Percentiles rank a stretch among this genome's conserved stretches.
phyloP scores from a whole-genome alignment of 2,797 vertebrate genomes.

The Okamejei kenojei region DNA sequence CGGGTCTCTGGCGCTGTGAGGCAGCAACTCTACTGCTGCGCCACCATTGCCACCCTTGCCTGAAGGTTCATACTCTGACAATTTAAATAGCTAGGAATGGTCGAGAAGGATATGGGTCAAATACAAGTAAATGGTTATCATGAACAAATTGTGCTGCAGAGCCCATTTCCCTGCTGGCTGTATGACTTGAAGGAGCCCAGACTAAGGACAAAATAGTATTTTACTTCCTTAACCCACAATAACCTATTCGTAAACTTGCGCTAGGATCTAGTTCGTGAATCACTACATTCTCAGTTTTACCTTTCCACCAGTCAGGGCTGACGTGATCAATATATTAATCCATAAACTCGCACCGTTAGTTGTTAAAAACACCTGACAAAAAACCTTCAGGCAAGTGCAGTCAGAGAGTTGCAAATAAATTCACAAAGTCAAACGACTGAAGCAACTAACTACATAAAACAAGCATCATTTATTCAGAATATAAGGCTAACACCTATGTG shows the following conservation, averaged over 20 bases:
- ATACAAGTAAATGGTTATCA: no score
- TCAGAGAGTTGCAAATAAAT: not conserved
- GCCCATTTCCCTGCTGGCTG: no score
- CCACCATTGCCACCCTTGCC: no score
- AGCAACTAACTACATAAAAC: not conserved
- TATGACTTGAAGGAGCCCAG: not conserved
- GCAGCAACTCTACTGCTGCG: no score
- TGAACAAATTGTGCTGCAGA: no score
- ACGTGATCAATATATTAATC: not conserved
- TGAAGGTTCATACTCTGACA: no score
- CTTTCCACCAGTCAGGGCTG: not conserved
- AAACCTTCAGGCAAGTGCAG: conserved; percentile 4
- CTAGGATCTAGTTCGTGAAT: not conserved
- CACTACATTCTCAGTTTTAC: no score
- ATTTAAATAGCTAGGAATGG: no score
- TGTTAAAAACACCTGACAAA: not conserved
- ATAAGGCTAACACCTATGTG: not conserved
- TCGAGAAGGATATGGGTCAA: no score
- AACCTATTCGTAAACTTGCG: not conserved
- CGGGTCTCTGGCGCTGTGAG: no score
- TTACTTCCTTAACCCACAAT: not conserved
- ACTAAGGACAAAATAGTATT: not conserved
- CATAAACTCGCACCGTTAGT: not conserved
- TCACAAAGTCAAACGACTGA: not conserved
- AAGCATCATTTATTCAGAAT: not conserved